Evolutionary conservation across 1,140 invertebrate species (phyloP), one percentile per base, ranked within the genome.

Genomic region (Monomorium pharaonis): DNA sequence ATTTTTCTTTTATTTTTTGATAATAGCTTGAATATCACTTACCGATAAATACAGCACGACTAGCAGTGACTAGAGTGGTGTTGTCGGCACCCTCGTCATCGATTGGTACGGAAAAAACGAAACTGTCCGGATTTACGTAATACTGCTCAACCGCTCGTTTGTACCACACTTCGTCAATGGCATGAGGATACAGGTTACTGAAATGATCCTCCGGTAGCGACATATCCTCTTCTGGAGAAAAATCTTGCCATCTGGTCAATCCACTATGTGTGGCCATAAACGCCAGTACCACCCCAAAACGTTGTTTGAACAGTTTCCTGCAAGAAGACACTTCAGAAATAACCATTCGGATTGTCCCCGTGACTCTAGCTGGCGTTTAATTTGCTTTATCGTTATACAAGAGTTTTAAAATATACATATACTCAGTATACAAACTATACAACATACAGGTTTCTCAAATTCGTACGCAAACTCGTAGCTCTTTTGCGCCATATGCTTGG

Each of bases 131-230:
- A 70, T 98, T 96, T 37, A 98, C 95, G 91, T 97, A 97, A 94
- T 98, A 97, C 87, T 98, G 98, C 88, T 99, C 98, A 0, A 99
- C 98, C 0, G 98, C 98, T 65, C 98, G 96, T 87, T 97, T 97
- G 93, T 99, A 99, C 98, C 98, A 99, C 9, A 98, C 96, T 93
- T 99, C 98, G 92, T 99, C 98, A 58, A 98, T 98, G 1, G 98
- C 97, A 70, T 96, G 91, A 1, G 94, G 87, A 78, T 95, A 92
- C 63, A 94, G 67, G 12, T 91, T 92, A 60, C 94, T 94, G 58
- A 95, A 95, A 54, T 94, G 94, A 37, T 95, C 92, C 0, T 93
- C 91, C 0, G 91, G 85, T 7, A 89, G 69, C 33, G 87, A 74
- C 0, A 58, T 27, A 0, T 94, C 91, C 6, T 94, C 92, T 30